Evolutionary conservation across 2,797 vertebrate species (phyloP), one percentile per base, ranked within the genome.

Genomic region (Mergus octosetaceus): DNA sequence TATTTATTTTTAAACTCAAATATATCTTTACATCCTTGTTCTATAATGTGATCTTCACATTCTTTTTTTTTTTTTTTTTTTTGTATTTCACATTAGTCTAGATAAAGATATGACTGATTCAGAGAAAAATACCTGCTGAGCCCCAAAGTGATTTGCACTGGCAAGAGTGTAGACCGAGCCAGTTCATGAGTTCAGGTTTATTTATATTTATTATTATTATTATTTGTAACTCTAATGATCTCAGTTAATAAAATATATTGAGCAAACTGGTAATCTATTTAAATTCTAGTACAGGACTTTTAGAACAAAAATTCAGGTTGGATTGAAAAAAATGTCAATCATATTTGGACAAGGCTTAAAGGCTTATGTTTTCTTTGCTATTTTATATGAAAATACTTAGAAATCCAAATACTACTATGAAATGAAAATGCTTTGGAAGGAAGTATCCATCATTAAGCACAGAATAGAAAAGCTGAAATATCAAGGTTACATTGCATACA

Each of bases 311-410:
- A 76, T 85, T 38, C 71, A 93, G 72, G 49, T 92, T 96, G 85
- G 66, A 94, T 86, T 96, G 89, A 74, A 96, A 95, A 93, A 90
- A 92, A 61, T 56, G 88, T 83, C 91, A 96, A 73, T 96, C 92
- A 77, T 93, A 84, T 94, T 93, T 86, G 69, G 74, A 85, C 81
- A 94, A 79, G 83, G 95, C 95, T 97, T 97, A 97, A 97, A 89
- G 82, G 97, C 94, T 97, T 97, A 97, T 82, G 64, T 56, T 88
- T 95, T 96, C 84, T 95, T 96, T 80, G 86, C 95, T 96, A 45
- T 96, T 95, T 95, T 91, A 45, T 58, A 92, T 87, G 70, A 94
- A 96, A 97, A 94, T 96, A 95, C 94, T 94, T 89, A 88, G 95
- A 97, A 97, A 96, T 95, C 65, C 83, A 95, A 96, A 96, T 92